Base-by-base conservation (phyloP, 2,888 invertebrate genomes). In the Homarus gammarus region DNA sequence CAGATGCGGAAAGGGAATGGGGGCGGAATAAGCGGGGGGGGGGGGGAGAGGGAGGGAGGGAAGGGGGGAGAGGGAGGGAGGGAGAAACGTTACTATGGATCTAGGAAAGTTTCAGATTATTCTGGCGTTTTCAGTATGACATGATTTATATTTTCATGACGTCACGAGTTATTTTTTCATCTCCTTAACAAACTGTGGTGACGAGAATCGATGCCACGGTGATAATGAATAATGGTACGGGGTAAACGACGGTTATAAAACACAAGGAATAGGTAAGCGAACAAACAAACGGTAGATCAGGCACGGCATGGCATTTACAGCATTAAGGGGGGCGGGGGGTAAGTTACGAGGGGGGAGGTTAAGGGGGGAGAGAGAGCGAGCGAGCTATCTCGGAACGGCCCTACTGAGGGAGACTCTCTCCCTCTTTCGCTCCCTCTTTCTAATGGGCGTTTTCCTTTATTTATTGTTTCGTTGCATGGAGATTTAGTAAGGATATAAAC, bases 271-370 rank as follows among this genome's bases (percentile, higher is more conserved):
- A n/a, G n/a, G 61, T 61, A 56, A 56, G 40, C 68, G 64, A 89
- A 89, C 88, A 89, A 84, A 70, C 84, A 89, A 89, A 89, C 84
- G 83, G 75, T 83, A 77, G 77, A 78, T 44, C 83, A 84, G 78
- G 84, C 88, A 77, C 22, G 83, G 84, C 88, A 89, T 89, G 88
- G 88, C 88, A 89, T 89, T 89, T 89, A 89, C 84, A 89, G 88
- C 84, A 89, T 89, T 89, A 89, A 77, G 84, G 88, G 83, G 78
- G 85, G 84, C 33, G 22, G 84, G 73, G 84, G 89, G 89, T 33
- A 40, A 51, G 78, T 70, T 73, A 83, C 27, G 44, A 36, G 36
- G 72, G 51, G 84, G 51, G 38, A 27, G 44, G 75, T 2, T 72
- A 10, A 85, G 61, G 73, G 75, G 90, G 64, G 90, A 64, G 61